phyloP scores from a whole-genome alignment of 1,140 invertebrate species.

The Orius laevigatus region DNA sequence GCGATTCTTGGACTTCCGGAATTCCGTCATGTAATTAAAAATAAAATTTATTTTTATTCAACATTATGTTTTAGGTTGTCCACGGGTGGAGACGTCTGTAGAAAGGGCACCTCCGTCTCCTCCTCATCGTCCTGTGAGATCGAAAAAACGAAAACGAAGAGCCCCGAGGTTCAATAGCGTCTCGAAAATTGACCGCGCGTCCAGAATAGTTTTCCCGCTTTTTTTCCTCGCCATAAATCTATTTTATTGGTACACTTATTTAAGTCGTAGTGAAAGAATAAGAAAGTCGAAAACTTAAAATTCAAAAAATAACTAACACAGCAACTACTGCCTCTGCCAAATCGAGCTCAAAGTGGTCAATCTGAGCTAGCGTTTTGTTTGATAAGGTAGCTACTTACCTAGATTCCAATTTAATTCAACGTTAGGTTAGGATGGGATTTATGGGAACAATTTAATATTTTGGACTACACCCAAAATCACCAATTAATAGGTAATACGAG shows the following conservation, averaged over 20 bases:
- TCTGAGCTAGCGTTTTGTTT: too few species aligned
- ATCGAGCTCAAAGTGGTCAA: too few species aligned
- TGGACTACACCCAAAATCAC: too few species aligned
- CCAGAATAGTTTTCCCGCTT: conserved; percentile 55
- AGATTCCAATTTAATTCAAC: too few species aligned
- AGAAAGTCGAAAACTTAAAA: conserved; percentile 2
- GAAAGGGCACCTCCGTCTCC: conserved; percentile 2
- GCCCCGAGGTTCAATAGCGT: conserved; percentile 57
- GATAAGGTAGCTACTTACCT: too few species aligned
- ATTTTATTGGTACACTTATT: conserved; percentile 63
- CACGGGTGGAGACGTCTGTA: background rate
- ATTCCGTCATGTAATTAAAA: conserved; percentile 13
- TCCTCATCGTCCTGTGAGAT: background rate
- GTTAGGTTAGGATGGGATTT: too few species aligned
- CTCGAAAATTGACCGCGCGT: conserved; percentile 59
- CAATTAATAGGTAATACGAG: too few species aligned
- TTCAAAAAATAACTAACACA: too few species aligned
- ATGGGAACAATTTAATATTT: too few species aligned
- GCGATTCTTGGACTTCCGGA: conserved; percentile 19
- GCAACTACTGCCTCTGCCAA: too few species aligned
- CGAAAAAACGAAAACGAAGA: conserved; percentile 28
- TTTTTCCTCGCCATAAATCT: conserved; percentile 60
- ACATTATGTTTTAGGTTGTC: conserved; percentile 10
- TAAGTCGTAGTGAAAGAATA: conserved; percentile 44
- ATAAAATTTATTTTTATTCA: background rate